These are phyloP conservation scores for Siderastrea siderea DNA, from an alignment of 92 coral and sea anemone species.

Conservation along the genomic window DNA sequence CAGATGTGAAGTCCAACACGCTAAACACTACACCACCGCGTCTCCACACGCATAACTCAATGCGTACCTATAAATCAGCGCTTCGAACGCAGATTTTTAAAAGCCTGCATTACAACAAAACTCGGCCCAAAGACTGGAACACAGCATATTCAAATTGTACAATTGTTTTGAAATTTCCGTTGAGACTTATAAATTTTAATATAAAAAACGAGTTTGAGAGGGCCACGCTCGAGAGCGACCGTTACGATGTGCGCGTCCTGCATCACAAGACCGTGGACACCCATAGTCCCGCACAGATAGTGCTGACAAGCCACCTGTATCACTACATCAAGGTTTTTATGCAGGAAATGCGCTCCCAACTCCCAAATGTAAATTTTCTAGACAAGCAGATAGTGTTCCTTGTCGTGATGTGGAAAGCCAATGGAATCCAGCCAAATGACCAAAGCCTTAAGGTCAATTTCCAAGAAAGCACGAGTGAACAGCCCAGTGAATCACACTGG, in stretches of 20 bases:
- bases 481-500: slow-evolving; percentile 28
- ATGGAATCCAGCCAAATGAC: slow-evolving; percentile 55
- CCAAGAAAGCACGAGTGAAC: slow-evolving; percentile 39
- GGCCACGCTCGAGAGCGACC: slow-evolving; percentile 37
- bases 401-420: slow-evolving; percentile 62
- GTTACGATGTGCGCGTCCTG: slow-evolving; percentile 48
- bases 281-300: slow-evolving; percentile 68
- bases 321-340: slow-evolving; percentile 55
- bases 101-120: too few species aligned
- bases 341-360: slow-evolving; percentile 44
- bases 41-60: too few species aligned
- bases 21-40: too few species aligned
- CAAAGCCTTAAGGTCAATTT: slow-evolving; percentile 53
- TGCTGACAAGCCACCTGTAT: slow-evolving; percentile 47
- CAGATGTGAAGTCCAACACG: too few species aligned
- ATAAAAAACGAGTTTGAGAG: slow-evolving; percentile 44
- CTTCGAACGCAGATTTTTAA: too few species aligned
- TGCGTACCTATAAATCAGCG: too few species aligned
- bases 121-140: too few species aligned
- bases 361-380: slow-evolving; percentile 16
- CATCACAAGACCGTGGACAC: slow-evolving; percentile 68
- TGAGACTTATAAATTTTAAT: too few species aligned
- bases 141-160: too few species aligned
- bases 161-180: too few species aligned
- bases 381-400: slow-evolving; percentile 20